Percentiles rank a stretch among this genome's conserved stretches.
phyloP scores from a whole-genome alignment of 2,888 invertebrate species.

The Drosophila cognata region DNA sequence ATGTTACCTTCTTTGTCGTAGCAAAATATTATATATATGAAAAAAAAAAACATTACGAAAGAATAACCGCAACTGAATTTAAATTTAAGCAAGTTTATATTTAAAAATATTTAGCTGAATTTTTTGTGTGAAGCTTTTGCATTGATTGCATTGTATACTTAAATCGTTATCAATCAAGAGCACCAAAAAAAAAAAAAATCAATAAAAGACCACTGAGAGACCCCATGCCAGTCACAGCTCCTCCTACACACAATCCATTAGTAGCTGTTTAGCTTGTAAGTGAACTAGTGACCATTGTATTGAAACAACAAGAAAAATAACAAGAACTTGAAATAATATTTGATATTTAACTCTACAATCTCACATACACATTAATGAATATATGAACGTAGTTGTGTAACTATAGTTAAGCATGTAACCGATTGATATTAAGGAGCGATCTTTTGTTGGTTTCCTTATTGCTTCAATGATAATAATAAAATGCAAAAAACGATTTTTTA shows the following conservation, averaged over 20 bases:
- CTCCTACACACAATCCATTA: constrained; percentile 13
- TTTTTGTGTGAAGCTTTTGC: constrained; percentile 55
- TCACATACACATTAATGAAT: constrained; percentile 53
- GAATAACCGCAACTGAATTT: constrained; percentile 56
- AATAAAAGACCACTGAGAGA: constrained; percentile 49
- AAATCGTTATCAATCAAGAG: constrained; percentile 41
- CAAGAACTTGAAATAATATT: constrained; percentile 30
- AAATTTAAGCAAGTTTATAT: constrained; percentile 57
- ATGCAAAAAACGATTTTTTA: constrained; percentile 51
- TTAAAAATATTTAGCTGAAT: constrained; percentile 55
- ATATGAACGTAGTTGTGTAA: constrained; percentile 62
- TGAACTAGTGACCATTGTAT: constrained; percentile 61
- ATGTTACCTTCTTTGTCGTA: constrained; percentile 70
- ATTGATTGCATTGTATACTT: constrained; percentile 47
- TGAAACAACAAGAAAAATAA: constrained; percentile 12
- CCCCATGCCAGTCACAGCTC: constrained; percentile 65
- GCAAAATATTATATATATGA: constrained; percentile 31
- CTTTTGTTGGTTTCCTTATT: constrained; percentile 79
- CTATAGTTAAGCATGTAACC: constrained; percentile 73
- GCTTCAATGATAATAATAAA: constrained; percentile 72
- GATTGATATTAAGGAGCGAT: constrained; percentile 79
- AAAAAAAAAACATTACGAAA: constrained; percentile 11
- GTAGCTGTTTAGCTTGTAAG: constrained; percentile 56
- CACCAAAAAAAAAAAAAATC: constrained; percentile 31
- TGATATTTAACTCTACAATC: constrained; percentile 70